Conservation (phyloP, 2,888 invertebrate species). For the Fragum whitleyi region DNA sequence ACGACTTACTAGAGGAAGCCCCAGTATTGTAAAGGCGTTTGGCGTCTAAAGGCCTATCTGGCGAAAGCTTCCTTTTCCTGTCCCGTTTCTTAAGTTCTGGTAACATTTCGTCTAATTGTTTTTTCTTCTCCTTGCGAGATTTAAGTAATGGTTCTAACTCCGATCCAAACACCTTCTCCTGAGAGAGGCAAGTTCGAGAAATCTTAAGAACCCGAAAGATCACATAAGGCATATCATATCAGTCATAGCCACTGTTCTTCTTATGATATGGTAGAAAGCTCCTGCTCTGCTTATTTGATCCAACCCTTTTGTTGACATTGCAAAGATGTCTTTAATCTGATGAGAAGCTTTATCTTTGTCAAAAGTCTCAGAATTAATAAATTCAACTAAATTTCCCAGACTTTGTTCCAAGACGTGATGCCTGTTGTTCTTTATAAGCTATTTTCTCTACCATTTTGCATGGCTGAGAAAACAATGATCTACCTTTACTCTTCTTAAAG, state of each 20-base stretch:
- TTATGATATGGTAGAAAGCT: conserved; percentile 30
- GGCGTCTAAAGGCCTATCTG: not conserved
- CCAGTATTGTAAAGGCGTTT: not conserved
- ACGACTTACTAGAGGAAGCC: not conserved
- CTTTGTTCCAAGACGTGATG: conserved; percentile 47
- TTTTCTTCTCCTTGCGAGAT: conserved; percentile 26
- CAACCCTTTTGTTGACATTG: conserved; percentile 32
- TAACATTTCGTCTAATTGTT: conserved; percentile 27
- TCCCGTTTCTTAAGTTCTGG: conserved; percentile 22
- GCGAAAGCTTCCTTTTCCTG: conserved; percentile 26
- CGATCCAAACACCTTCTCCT: conserved; percentile 24
- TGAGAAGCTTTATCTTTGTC: conserved; percentile 23
- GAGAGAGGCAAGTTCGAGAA: conserved; percentile 17
- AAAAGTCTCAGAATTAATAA: conserved; percentile 24
- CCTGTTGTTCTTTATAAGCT: conserved; percentile 49
- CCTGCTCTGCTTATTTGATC: conserved; percentile 32
- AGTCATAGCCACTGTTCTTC: conserved; percentile 27
- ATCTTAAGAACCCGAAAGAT: not conserved
- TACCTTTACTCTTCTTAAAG: conserved; percentile 32
- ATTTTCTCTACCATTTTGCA: conserved; percentile 50
- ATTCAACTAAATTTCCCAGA: conserved; percentile 32
- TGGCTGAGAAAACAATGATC: conserved; percentile 38
- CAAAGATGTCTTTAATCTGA: conserved; percentile 34
- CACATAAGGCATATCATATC: conserved; percentile 22
- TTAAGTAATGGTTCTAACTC: conserved; percentile 25